Evolutionary conservation across 2,113 vertebrate genomes (phyloP), one percentile per base, ranked within the genome.

Genomic region (Parotia lawesii): DNA sequence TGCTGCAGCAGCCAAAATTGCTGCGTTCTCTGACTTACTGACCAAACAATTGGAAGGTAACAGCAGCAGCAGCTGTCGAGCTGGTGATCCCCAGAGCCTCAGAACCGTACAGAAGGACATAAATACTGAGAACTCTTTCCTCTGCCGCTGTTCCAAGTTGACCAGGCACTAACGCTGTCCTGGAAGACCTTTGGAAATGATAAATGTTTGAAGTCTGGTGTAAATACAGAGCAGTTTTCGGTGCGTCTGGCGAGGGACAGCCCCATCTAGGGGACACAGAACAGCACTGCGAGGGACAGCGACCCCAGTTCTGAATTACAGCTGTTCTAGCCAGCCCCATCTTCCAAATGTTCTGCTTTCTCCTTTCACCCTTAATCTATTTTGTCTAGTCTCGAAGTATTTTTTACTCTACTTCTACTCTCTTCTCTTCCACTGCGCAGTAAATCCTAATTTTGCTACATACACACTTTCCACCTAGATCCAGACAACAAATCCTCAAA

Each of bases 261-360:
- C 88, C 60, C 93, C 91, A 95, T 85, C 93, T 96, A 91, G 85
- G 17, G 85, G 93, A 66, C 78, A 60, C 40, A 79, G 58, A 83
- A 12, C n/a, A 35, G 85, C 47, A 23, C 50, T 65, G 71, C 70
- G 7, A 35, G 50, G 35, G 27, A 67, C 77, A 51, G 66, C 1
- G 0, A 16, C 14, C 11, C 0, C 0, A 4, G 33, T 15, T 65
- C 61, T 29, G 74, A 37, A 35, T 72, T 61, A 11, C 24, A 40
- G 33, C 23, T 89, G 37, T 27, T 25, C 37, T 47, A 73, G 42
- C 69, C 80, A 71, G 28, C n/a, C 25, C 25, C 65, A 24, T 28
- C 25, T 79, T 38, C 45, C 29, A 23, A 40, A 19, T 22, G 38
- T 25, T 83, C 44, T 81, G 15, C 37, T 78, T 70, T 77, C 23